Conservation (phyloP, 1,140 invertebrate species). For the Bicyclus anynana region DNA sequence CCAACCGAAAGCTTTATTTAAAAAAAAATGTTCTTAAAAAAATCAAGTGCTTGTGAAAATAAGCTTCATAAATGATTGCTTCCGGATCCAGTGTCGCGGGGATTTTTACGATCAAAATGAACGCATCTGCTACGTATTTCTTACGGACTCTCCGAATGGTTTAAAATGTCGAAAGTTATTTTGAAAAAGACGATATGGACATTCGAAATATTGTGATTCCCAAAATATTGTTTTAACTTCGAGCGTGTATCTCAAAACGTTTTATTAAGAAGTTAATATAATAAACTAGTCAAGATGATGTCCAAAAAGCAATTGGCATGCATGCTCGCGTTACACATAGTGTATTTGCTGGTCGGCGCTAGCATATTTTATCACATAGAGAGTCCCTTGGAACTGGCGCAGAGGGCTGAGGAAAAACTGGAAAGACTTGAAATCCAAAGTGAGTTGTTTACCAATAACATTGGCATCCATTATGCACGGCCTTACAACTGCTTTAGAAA, state of each 20-base stretch:
- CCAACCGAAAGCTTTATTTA: conserved; percentile 17
- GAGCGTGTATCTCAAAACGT: neutral
- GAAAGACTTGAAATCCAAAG: conserved; percentile 84
- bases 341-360: conserved; percentile 86
- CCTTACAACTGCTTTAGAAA: conserved; percentile 38
- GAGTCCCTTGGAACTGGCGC: conserved; percentile 80
- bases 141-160: conserved; percentile 26
- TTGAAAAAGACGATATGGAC: conserved; percentile 38
- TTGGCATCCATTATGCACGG: conserved; percentile 19
- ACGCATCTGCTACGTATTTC: conserved; percentile 22
- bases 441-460: conserved; percentile 68
- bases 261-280: conserved; percentile 16
- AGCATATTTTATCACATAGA: conserved; percentile 88
- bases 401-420: conserved; percentile 75
- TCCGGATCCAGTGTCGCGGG: conserved; percentile 32
- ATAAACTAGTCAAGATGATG: conserved; percentile 80
- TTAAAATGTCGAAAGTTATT: conserved; percentile 24
- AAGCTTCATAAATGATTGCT: conserved; percentile 24
- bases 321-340: conserved; percentile 85
- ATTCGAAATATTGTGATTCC: conserved; percentile 32
- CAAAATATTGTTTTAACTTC: conserved; percentile 9
- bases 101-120: conserved; percentile 24
- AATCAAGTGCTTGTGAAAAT: conserved; percentile 13
- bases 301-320: conserved; percentile 89
- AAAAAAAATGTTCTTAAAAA: conserved; percentile 16